Evolutionary conservation across 2,797 vertebrate genomes (phyloP).

Genomic region (Tolypeutes matacus): DNA sequence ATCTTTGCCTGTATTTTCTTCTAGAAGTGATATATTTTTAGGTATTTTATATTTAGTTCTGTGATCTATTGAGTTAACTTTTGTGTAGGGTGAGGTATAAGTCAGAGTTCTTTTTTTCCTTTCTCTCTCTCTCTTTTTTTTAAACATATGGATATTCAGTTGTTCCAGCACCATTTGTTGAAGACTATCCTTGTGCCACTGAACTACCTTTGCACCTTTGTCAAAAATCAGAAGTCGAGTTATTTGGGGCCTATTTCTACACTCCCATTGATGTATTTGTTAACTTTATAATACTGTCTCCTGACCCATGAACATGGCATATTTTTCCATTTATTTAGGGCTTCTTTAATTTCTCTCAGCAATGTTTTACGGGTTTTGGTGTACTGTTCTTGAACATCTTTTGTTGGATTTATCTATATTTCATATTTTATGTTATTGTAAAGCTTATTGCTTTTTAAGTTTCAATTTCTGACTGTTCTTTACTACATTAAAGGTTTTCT

Average conservation of each 20-base stretch:
- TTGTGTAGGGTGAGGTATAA: neutral
- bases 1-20: neutral
- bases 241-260: neutral
- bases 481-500: constrained; percentile 9
- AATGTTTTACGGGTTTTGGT: neutral
- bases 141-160: neutral
- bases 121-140: too few relatives aligned
- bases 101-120: neutral
- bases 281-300: neutral
- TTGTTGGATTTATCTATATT: neutral
- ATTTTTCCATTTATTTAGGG: neutral
- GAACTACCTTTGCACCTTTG: neutral
- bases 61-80: neutral
- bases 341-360: constrained; percentile 37
- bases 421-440: neutral
- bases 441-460: neutral
- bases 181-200: neutral
- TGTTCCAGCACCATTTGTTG: neutral
- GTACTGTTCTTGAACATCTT: neutral
- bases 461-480: constrained; percentile 17
- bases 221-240: neutral
- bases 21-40: neutral
- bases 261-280: neutral
- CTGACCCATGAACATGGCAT: neutral
- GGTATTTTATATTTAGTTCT: neutral